These are phyloP conservation scores for Phaenicophaeus curvirostris DNA, from an alignment of 2,797 vertebrate species.

Conservation along the genomic window DNA sequence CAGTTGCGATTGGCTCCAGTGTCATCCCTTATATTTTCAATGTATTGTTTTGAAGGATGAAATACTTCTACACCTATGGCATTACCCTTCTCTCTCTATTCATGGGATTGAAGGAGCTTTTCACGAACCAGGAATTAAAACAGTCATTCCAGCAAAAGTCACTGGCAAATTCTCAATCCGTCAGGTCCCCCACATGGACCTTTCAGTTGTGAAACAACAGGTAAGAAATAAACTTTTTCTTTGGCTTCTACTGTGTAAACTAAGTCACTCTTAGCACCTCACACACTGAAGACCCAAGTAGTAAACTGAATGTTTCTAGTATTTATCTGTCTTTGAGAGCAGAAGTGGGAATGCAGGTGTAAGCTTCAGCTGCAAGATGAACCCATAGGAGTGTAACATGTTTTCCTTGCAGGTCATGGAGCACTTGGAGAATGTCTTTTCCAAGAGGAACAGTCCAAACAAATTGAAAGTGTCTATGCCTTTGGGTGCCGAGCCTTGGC, in stretches of 20 bases:
- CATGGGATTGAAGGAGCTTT: slow-evolving; percentile 93
- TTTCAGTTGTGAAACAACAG: slow-evolving; percentile 83
- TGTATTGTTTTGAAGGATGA: slow-evolving; percentile 81
- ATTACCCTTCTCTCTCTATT: slow-evolving; percentile 88
- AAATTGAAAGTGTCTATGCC: slow-evolving; percentile 85
- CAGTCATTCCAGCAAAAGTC: slow-evolving; percentile 90
- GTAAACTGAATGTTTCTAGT: neutral
- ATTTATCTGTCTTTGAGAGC: neutral
- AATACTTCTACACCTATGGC: slow-evolving; percentile 87
- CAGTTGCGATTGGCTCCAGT: neutral
- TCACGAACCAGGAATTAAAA: slow-evolving; percentile 86
- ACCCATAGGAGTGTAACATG: neutral
- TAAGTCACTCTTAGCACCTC: neutral
- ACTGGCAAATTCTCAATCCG: slow-evolving; percentile 92
- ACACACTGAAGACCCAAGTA: neutral
- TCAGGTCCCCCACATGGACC: slow-evolving; percentile 90
- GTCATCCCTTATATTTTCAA: neutral
- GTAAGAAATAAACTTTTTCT: slow-evolving; percentile 65
- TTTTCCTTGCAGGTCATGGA: slow-evolving; percentile 80
- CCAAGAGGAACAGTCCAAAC: slow-evolving; percentile 89
- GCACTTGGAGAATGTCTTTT: slow-evolving; percentile 86
- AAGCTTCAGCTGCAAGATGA: neutral
- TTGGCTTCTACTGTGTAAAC: neutral
- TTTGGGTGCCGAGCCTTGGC: slow-evolving; percentile 86
- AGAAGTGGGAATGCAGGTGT: neutral